A percentile compares a stretch with the other conserved stretches of the same genome.
phyloP scores from a whole-genome alignment of 2,888 invertebrate species.

The Mycalesis mineus region DNA sequence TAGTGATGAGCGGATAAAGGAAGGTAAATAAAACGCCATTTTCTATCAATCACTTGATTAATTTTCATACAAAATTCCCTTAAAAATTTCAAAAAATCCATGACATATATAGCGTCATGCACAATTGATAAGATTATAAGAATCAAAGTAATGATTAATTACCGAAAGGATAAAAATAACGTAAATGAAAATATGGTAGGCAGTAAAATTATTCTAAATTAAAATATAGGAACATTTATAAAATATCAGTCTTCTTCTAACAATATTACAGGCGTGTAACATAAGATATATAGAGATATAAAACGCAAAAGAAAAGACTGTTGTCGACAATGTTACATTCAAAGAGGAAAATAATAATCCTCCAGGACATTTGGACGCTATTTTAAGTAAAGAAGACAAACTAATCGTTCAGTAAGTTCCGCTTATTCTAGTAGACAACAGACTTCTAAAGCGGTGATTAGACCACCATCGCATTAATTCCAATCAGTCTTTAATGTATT shows the following conservation, averaged over 20 bases:
- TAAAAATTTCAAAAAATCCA: conserved; percentile 76
- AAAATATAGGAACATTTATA: conserved; percentile 77
- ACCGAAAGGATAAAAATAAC: conserved; percentile 67
- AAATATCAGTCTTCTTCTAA: conserved; percentile 73
- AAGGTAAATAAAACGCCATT: conserved; percentile 53
- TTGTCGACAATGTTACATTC: conserved; percentile 50
- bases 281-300: conserved; percentile 48
- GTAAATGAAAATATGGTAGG: conserved; percentile 66
- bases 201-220: conserved; percentile 75
- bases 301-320: conserved; percentile 56
- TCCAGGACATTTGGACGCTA: conserved; percentile 34
- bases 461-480: conserved; percentile 65
- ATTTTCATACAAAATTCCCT: conserved; percentile 77
- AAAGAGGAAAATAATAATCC: conserved; percentile 18
- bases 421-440: conserved; percentile 63
- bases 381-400: conserved; percentile 29
- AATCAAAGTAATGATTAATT: conserved; percentile 67
- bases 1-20: not conserved
- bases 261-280: conserved; percentile 70
- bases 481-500: conserved; percentile 69
- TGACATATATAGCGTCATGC: conserved; percentile 77
- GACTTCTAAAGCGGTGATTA: conserved; percentile 69
- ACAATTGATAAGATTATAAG: conserved; percentile 73
- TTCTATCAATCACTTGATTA: conserved; percentile 75
- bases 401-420: conserved; percentile 31